Percentiles rank a stretch among this genome's conserved stretches.
Conservation (phyloP, 2,797 vertebrate species). For the Petrocephalus sullivani region DNA sequence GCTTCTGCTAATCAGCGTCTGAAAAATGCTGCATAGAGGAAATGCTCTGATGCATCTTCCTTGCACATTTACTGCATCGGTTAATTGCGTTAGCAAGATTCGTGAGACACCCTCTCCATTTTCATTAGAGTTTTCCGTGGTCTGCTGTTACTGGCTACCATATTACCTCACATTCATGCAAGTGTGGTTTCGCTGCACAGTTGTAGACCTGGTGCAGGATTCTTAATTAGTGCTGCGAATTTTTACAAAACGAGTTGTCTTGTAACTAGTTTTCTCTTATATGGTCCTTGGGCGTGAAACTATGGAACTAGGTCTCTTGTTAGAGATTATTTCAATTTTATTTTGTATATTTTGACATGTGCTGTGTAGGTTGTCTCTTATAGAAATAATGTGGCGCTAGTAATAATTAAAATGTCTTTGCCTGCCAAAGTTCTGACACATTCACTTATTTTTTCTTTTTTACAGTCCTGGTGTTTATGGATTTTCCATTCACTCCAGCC, state of each 20-base stretch:
- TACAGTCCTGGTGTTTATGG: background rate
- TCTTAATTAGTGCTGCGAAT: background rate
- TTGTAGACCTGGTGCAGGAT: background rate
- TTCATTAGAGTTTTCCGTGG: background rate
- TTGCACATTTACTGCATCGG: background rate
- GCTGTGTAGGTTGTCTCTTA: background rate
- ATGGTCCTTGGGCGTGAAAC: background rate
- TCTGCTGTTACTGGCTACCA: background rate
- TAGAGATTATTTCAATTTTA: too few relatives aligned
- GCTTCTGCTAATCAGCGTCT: background rate
- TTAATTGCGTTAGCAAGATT: background rate
- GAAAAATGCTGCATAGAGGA: background rate
- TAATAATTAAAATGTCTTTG: slow-evolving; percentile 10
- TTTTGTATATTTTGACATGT: background rate
- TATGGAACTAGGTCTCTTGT: background rate
- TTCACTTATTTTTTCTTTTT: background rate
- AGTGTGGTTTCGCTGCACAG: background rate
- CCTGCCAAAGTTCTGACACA: background rate
- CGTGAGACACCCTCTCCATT: background rate
- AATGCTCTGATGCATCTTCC: background rate
- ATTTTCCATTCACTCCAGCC: background rate
- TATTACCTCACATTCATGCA: background rate
- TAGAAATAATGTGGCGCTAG: background rate
- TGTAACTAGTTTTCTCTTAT: background rate
- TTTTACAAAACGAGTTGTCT: background rate